These are phyloP conservation scores for Lepidostoma basale DNA, from an alignment of 1,140 invertebrate genomes.

Conservation along the genomic window DNA sequence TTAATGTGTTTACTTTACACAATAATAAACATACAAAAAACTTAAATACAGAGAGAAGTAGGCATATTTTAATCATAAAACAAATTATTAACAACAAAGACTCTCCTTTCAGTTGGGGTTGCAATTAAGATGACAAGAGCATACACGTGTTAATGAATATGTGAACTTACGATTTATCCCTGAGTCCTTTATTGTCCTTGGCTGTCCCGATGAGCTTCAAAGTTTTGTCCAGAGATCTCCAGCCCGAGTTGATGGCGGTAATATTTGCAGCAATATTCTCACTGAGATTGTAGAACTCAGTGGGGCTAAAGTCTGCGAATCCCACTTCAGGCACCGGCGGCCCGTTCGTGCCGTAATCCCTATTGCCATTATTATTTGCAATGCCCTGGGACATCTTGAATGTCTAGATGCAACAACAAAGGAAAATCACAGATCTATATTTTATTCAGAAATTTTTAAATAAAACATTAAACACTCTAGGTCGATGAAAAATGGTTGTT, in stretches of 20 bases:
- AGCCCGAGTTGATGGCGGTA: conserved; percentile 74
- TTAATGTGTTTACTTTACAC: too few relatives aligned
- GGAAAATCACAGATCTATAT: conserved; percentile 16
- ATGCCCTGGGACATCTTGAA: conserved; percentile 53
- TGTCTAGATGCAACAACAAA: conserved; percentile 35
- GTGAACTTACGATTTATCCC: conserved; percentile 48
- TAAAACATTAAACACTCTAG: background rate
- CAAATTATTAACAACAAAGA: too few relatives aligned
- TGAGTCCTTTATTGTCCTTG: conserved; percentile 68
- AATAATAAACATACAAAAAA: too few relatives aligned
- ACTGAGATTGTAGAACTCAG: conserved; percentile 75
- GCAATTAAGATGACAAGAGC: too few relatives aligned
- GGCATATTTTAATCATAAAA: too few relatives aligned
- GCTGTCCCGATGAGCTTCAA: conserved; percentile 77
- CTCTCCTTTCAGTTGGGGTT: too few relatives aligned
- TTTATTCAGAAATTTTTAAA: background rate
- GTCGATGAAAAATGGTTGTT: background rate
- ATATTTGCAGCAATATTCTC: conserved; percentile 81
- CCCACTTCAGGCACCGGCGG: conserved; percentile 67
- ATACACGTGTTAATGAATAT: too few relatives aligned
- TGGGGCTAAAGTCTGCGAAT: conserved; percentile 70
- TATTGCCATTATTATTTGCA: conserved; percentile 51
- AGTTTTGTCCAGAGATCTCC: conserved; percentile 73
- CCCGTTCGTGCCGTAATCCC: conserved; percentile 61
- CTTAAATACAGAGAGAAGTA: too few relatives aligned